Conservation (phyloP, 2,797 vertebrate genomes). For the Alauda arvensis region DNA sequence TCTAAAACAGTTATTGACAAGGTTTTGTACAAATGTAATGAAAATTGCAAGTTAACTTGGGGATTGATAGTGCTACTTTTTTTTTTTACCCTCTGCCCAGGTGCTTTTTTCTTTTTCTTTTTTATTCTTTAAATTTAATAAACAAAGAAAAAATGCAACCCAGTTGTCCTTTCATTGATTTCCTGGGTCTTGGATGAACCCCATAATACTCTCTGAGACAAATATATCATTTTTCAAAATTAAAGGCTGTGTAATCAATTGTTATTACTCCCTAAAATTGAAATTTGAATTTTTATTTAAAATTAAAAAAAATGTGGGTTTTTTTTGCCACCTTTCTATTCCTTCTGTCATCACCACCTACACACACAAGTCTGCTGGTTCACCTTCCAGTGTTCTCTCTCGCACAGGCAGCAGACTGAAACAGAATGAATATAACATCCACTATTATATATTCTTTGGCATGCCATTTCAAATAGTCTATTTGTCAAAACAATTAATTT, state of each 20-base stretch:
- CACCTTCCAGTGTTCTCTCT: not conserved
- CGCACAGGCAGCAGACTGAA: not conserved
- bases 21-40: not conserved
- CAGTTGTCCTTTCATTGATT: not conserved
- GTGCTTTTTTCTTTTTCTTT: accelerated
- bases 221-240: not conserved
- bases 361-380: not conserved
- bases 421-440: not conserved
- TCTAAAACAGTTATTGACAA: not conserved
- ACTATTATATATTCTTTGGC: not conserved
- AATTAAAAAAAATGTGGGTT: accelerated
- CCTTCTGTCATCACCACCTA: not conserved
- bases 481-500: not conserved
- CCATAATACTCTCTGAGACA: not conserved
- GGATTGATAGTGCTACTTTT: not conserved
- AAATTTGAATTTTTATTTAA: not conserved
- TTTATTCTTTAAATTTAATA: not conserved
- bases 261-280: not conserved
- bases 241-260: not conserved
- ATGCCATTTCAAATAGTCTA: not conserved
- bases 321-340: not conserved
- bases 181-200: not conserved
- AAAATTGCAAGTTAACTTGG: not conserved
- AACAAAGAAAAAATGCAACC: accelerated
- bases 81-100: not conserved